Evolutionary conservation across 2,113 vertebrate species (phyloP).

Genomic region (Menura novaehollandiae): DNA sequence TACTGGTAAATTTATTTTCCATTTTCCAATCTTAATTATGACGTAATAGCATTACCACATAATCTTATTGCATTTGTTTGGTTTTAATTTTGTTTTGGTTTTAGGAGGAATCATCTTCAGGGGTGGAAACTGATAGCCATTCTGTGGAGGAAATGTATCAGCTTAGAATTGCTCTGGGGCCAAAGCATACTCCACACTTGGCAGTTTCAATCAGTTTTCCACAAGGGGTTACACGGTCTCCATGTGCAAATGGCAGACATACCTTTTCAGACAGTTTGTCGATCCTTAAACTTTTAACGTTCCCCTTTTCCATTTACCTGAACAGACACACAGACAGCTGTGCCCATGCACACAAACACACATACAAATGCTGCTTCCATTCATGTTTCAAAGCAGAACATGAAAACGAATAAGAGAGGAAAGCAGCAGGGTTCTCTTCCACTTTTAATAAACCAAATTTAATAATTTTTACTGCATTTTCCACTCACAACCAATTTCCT

Average conservation of each 20-base stretch:
- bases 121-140: neutral
- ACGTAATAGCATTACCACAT: neutral
- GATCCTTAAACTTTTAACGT: neutral
- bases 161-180: neutral
- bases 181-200: neutral
- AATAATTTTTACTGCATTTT: neutral
- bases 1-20: neutral
- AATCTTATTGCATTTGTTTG: neutral
- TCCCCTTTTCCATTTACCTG: neutral
- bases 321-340: neutral
- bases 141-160: neutral
- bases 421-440: neutral
- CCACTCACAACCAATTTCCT: neutral
- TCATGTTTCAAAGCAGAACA: neutral
- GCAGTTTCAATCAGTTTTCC: neutral
- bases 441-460: neutral
- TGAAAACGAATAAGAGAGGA: neutral
- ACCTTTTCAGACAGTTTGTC: neutral
- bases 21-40: neutral
- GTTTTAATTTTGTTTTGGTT: too few species aligned
- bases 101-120: neutral
- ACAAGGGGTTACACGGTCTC: neutral
- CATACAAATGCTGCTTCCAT: neutral
- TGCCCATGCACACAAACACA: fast-evolving
- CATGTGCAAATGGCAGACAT: neutral